Evolutionary conservation across 1,140 invertebrate genomes (phyloP).

Genomic region (Ceratosolen fusciceps): DNA sequence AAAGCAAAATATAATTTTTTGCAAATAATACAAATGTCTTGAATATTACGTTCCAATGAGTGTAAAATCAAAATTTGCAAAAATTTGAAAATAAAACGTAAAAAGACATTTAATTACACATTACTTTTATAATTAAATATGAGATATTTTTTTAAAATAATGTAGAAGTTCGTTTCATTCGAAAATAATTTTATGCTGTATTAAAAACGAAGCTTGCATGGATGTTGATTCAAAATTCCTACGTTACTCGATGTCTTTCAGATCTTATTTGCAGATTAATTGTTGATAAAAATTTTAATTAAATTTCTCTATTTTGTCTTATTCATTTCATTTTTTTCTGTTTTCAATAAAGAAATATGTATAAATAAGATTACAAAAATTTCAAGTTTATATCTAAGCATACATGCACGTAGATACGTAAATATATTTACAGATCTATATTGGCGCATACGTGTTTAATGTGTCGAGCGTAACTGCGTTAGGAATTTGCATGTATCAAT

Average conservation of each 20-base stretch:
- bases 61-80: constrained; percentile 3
- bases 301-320: constrained; percentile 18
- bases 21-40: not conserved
- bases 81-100: constrained; percentile 39
- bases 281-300: not conserved
- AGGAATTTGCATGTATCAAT: not conserved
- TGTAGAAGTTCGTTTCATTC: not conserved
- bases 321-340: too few relatives aligned
- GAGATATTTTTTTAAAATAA: constrained; percentile 16
- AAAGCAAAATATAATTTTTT: not conserved
- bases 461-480: too few relatives aligned
- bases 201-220: not conserved
- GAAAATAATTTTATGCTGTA: not conserved
- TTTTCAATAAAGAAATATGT: constrained; percentile 2
- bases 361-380: not conserved
- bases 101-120: not conserved
- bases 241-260: constrained; percentile 32
- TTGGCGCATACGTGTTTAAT: too few relatives aligned
- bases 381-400: too few relatives aligned
- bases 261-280: constrained; percentile 32
- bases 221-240: constrained; percentile 1
- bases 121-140: constrained; percentile 25
- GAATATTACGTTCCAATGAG: constrained; percentile 21
- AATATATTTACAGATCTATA: too few relatives aligned
- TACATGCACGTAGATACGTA: not conserved